Base-by-base conservation (phyloP, 2,113 vertebrate species). In the Octodon degus region DNA sequence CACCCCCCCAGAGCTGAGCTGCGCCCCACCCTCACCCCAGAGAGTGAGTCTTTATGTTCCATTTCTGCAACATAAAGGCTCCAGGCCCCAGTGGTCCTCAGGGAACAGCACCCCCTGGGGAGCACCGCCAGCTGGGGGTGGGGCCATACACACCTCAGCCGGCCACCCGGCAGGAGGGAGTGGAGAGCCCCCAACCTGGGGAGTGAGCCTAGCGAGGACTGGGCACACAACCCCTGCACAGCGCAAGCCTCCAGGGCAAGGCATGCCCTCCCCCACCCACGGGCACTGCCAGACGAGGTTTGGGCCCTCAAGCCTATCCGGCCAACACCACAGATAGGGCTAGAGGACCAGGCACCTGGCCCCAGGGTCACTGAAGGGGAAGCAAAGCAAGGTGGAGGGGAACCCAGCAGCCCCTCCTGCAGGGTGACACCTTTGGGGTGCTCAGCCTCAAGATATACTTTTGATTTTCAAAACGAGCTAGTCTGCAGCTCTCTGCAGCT, bases 381-480 rank as follows among this genome's bases (percentile, higher is more conserved):
- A 22, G n/a, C 43, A 85, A 19, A 55, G 32, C 8, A 37, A 90
- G 90, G 82, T 12, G n/a, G 17, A 30, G 25, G 22, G 60, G 22
- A 25, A 30, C 0, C 1, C 2, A 0, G 25, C 16, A 0, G 53
- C 63, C 19, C 50, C 65, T 50, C 7, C 17, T 11, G 30, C 34
- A 2, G 22, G 60, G 47, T 3, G 11, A 0, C 7, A 4, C 34
- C 40, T 16, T 30, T 3, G 0, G 7, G 17, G 50, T 0, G 0
- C 19, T 1, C 2, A 22, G 1, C 12, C 8, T 16, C 12, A 14
- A 13, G 47, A 16, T 34, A 24, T 25, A 77, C 55, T 67, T 58
- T 12, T 16, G 67, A 17, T 90, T 86, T 82, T 67, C 60, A 58
- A 50, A 88, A 11, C 0, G 1, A 27, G 19, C 13, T 12, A 14